Conservation (phyloP, 2,888 invertebrate genomes). For the Tholera decimalis region DNA sequence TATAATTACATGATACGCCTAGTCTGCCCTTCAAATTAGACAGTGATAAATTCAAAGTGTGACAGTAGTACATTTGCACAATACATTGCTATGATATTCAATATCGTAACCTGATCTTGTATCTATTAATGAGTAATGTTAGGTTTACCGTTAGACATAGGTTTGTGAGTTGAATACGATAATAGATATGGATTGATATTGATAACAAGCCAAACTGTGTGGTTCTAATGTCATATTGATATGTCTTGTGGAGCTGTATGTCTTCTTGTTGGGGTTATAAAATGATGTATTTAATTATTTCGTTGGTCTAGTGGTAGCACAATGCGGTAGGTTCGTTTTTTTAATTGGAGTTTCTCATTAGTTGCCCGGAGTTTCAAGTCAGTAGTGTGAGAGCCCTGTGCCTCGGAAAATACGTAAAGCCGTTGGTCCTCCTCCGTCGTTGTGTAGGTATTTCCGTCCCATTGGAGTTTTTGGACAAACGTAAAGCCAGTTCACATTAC, state of each 20-base stretch:
- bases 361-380: too few relatives aligned
- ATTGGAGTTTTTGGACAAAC: too few relatives aligned
- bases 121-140: conserved; percentile 6
- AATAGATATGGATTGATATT: conserved; percentile 13
- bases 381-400: too few relatives aligned
- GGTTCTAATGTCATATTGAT: conserved; percentile 25
- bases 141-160: conserved; percentile 26
- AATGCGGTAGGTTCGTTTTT: too few relatives aligned
- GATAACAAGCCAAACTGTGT: conserved; percentile 10
- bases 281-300: too few relatives aligned
- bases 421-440: too few relatives aligned
- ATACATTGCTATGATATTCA: conserved; percentile 16
- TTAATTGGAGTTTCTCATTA: too few relatives aligned
- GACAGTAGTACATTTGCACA: conserved; percentile 23
- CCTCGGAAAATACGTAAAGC: too few relatives aligned
- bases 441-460: too few relatives aligned
- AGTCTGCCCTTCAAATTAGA: background rate
- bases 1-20: background rate
- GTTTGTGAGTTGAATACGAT: conserved; percentile 13
- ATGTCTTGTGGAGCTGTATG: background rate
- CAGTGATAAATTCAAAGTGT: conserved; percentile 13
- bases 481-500: too few relatives aligned
- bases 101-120: conserved; percentile 32
- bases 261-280: background rate
- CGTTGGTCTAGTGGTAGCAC: too few relatives aligned